Evolutionary conservation across 2,113 vertebrate genomes (phyloP).

Genomic region (Ginglymostoma cirratum): DNA sequence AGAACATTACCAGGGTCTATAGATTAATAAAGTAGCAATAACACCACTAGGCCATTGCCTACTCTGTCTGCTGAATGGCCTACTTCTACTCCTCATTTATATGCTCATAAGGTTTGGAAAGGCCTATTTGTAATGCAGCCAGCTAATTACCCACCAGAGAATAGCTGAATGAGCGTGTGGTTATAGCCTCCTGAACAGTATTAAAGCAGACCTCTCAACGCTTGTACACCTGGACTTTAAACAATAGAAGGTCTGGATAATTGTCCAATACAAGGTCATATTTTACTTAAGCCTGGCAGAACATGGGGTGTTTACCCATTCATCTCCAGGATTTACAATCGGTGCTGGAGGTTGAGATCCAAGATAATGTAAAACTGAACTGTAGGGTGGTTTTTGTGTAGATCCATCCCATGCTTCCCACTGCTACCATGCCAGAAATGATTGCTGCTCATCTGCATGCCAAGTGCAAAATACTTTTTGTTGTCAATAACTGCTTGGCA

Average conservation of each 20-base stretch:
- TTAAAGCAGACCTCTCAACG: neutral
- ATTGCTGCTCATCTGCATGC: neutral
- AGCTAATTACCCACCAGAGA: neutral
- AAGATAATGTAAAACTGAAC: neutral
- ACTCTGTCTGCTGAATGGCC: too few species aligned
- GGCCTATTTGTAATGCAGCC: too few species aligned
- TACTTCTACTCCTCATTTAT: too few species aligned
- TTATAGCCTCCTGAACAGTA: neutral
- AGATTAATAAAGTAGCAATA: too few species aligned
- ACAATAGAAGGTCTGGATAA: neutral
- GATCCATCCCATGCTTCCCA: neutral
- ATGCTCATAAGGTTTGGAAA: too few species aligned
- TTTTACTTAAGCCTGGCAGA: neutral
- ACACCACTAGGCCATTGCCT: too few species aligned
- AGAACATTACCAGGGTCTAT: too few species aligned
- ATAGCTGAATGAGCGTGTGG: neutral
- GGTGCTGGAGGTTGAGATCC: neutral
- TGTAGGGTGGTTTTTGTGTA: neutral
- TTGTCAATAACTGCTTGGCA: neutral
- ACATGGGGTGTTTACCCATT: neutral
- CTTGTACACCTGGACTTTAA: neutral
- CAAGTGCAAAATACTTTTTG: neutral
- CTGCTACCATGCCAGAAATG: neutral
- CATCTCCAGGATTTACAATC: neutral
- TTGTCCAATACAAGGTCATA: neutral